Evolutionary conservation across 2,113 vertebrate species (phyloP).

Genomic region (Apistogramma diplotaenia): DNA sequence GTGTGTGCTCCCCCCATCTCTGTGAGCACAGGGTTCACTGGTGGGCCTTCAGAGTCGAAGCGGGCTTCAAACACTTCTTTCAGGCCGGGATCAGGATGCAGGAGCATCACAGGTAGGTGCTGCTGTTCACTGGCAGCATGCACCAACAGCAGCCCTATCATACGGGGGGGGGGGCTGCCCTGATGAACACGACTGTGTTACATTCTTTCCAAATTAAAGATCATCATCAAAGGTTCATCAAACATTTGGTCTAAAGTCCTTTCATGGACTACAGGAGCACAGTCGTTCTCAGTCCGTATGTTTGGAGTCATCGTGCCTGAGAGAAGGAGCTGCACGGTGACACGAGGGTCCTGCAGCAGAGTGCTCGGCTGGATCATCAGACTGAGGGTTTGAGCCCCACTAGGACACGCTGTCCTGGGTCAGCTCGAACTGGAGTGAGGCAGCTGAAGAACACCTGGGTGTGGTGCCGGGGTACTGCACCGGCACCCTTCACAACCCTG

Average conservation of each 20-base stretch:
- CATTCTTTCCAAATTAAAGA: rapidly evolving
- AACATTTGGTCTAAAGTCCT: not conserved
- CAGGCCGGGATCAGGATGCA: not conserved
- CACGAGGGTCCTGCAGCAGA: too few relatives aligned
- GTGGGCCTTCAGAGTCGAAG: not conserved
- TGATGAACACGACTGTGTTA: not conserved
- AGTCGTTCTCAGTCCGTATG: too few relatives aligned
- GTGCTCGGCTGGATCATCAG: not conserved
- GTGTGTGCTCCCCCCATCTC: conserved; percentile 2
- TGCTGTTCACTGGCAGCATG: not conserved
- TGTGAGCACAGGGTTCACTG: conserved; percentile 3
- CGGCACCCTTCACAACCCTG: too few relatives aligned
- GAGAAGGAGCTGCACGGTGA: too few relatives aligned
- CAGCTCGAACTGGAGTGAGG: too few relatives aligned
- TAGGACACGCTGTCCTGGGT: too few relatives aligned
- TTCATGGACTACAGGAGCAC: too few relatives aligned
- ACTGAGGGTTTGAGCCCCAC: too few relatives aligned
- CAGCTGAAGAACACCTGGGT: too few relatives aligned
- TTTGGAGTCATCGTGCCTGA: not conserved
- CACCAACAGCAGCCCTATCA: too few relatives aligned
- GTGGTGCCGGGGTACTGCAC: too few relatives aligned
- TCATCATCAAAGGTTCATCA: not conserved
- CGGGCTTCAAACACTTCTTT: not conserved
- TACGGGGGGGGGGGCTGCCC: not conserved
- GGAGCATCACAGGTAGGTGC: not conserved